Conservation (phyloP, 2,797 vertebrate species). For the Chromobotia macracanthus region DNA sequence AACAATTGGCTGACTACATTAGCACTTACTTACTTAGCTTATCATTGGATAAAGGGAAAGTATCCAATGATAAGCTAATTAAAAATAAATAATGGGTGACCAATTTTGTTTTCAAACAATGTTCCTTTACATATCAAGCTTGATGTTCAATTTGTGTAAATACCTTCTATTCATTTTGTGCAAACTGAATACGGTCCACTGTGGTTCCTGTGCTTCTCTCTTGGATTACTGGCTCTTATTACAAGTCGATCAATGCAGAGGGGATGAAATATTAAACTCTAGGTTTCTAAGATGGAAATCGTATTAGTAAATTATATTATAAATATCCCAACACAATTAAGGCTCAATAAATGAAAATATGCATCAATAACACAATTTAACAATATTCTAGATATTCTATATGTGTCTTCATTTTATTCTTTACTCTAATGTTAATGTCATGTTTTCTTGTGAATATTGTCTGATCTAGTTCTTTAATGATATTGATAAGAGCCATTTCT, state of each 20-base stretch:
- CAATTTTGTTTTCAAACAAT: constrained; percentile 49
- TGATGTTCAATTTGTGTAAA: constrained; percentile 54
- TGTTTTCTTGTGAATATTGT: too few relatives aligned
- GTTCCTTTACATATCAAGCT: constrained; percentile 43
- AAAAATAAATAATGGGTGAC: constrained; percentile 48
- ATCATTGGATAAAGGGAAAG: too few relatives aligned
- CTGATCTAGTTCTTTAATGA: too few relatives aligned
- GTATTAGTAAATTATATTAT: background rate
- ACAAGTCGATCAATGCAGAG: background rate
- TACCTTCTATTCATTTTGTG: constrained; percentile 44
- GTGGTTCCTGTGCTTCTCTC: constrained; percentile 11
- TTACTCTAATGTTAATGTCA: too few relatives aligned
- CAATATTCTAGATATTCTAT: too few relatives aligned
- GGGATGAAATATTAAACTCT: background rate
- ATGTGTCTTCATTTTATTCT: too few relatives aligned
- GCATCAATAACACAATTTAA: too few relatives aligned
- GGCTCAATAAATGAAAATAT: too few relatives aligned
- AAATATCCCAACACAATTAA: background rate
- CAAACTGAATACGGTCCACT: constrained; percentile 31
- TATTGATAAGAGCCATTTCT: too few relatives aligned
- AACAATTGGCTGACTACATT: too few relatives aligned
- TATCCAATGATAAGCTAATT: constrained; percentile 57
- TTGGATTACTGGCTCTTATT: constrained; percentile 22
- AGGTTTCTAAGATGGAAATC: background rate
- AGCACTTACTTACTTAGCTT: too few relatives aligned